These are phyloP conservation scores for Phaonia tiefii DNA, from an alignment of 2,888 invertebrate genomes.

Conservation along the genomic window DNA sequence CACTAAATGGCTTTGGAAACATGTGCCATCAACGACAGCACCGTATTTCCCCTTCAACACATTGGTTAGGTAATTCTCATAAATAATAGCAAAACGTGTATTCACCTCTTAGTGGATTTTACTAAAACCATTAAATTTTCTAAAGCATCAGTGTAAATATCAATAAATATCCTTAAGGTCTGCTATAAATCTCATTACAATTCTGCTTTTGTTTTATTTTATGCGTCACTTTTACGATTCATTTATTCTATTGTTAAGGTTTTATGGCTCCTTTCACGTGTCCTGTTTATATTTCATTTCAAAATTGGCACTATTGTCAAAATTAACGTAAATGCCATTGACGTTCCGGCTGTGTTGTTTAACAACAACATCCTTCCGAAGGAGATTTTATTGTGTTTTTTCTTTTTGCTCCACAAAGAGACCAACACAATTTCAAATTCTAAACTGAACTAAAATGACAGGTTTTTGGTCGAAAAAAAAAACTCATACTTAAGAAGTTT, in stretches of 20 bases:
- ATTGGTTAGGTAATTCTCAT: too few relatives aligned
- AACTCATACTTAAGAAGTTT: not conserved
- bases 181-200: constrained; percentile 6
- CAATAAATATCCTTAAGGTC: too few relatives aligned
- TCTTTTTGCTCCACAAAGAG: not conserved
- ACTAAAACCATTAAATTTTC: too few relatives aligned
- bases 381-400: not conserved
- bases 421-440: not conserved
- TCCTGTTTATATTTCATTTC: too few relatives aligned
- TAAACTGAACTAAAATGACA: not conserved
- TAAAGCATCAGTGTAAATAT: too few relatives aligned
- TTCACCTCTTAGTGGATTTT: too few relatives aligned
- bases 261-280: not conserved
- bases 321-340: not conserved
- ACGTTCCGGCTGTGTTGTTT: not conserved
- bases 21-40: too few relatives aligned
- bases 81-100: too few relatives aligned
- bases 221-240: not conserved
- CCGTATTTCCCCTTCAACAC: too few relatives aligned
- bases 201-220: not conserved
- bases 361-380: not conserved
- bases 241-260: not conserved
- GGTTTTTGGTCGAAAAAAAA: not conserved
- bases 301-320: not conserved
- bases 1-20: too few relatives aligned